Evolutionary conservation across 2,797 vertebrate species (phyloP).

Genomic region (Falco rusticolus): DNA sequence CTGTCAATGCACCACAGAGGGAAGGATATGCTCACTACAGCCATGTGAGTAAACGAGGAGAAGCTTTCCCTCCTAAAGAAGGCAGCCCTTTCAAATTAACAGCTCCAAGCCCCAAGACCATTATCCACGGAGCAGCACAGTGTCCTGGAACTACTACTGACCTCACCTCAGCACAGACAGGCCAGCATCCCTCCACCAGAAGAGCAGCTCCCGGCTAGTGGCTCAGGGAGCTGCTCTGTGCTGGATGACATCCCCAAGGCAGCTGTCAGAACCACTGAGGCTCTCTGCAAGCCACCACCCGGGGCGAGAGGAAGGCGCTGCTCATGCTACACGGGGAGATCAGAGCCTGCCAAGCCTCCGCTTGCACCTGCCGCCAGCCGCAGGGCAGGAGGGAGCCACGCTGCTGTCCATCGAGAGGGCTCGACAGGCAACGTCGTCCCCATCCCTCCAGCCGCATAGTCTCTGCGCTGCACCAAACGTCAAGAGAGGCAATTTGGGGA

Average conservation of each 20-base stretch:
- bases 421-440: rapidly evolving
- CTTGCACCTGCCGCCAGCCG: neutral
- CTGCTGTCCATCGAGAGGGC: neutral
- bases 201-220: rapidly evolving
- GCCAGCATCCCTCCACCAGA: neutral
- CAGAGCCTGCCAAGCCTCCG: rapidly evolving
- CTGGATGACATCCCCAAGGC: neutral
- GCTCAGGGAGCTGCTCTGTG: neutral
- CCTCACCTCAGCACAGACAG: neutral
- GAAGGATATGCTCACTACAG: neutral
- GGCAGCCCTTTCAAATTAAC: neutral
- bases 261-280: neutral
- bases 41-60: rapidly evolving
- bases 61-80: neutral
- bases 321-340: neutral
- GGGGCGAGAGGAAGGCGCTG: rapidly evolving
- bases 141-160: neutral
- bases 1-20: neutral
- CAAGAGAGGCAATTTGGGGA: neutral
- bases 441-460: neutral
- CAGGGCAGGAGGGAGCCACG: neutral
- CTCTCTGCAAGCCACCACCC: neutral
- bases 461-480: neutral
- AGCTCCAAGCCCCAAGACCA: neutral
- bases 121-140: neutral